Conservation (phyloP, 2,888 invertebrate genomes). For the Morpho achilles region DNA sequence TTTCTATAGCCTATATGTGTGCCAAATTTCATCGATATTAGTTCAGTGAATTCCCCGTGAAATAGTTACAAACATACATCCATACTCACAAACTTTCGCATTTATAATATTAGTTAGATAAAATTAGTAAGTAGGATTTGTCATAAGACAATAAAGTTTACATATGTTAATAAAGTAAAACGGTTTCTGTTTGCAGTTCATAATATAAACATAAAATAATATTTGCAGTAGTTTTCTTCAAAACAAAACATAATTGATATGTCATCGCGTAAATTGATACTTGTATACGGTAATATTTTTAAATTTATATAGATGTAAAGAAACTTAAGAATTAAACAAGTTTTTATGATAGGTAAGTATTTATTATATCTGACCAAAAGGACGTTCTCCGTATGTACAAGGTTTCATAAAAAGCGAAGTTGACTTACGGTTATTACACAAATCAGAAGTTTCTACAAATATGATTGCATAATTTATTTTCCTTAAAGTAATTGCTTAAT, state of each 20-base stretch:
- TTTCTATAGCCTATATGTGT: no score
- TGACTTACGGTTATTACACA: slow-evolving; percentile 16
- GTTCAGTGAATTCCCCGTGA: no score
- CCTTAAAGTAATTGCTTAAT: slow-evolving; percentile 54
- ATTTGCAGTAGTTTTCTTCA: slow-evolving; percentile 10
- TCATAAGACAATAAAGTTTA: no score
- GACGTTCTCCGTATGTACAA: slow-evolving; percentile 18
- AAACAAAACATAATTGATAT: slow-evolving; percentile 21
- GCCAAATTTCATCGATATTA: no score
- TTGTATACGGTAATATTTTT: slow-evolving; percentile 18
- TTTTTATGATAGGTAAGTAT: slow-evolving; percentile 18
- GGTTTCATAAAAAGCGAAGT: slow-evolving; percentile 24
- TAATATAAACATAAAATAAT: neutral
- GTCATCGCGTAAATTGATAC: slow-evolving; percentile 14
- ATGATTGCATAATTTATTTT: slow-evolving; percentile 46
- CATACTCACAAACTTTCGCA: no score
- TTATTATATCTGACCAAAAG: slow-evolving; percentile 19
- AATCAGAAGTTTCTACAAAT: slow-evolving; percentile 25
- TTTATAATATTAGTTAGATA: no score
- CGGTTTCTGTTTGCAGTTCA: neutral
- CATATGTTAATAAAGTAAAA: neutral
- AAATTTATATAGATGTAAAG: slow-evolving; percentile 19
- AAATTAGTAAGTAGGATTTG: no score
- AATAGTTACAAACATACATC: no score
- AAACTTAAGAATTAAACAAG: slow-evolving; percentile 16